Evolutionary conservation across 2,113 vertebrate species (phyloP).

Genomic region (Melierax canorus): DNA sequence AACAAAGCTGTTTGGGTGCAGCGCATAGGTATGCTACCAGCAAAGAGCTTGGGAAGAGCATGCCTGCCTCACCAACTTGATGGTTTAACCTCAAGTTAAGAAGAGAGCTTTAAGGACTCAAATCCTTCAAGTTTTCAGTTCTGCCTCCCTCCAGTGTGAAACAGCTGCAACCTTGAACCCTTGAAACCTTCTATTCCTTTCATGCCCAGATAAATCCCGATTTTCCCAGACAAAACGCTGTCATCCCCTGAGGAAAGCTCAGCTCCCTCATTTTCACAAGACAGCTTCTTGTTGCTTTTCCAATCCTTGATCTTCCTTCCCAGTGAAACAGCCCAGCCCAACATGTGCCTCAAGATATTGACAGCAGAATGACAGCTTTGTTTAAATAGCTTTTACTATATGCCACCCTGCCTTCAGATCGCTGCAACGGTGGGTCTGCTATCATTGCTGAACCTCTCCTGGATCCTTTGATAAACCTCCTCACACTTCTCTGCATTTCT

Average conservation of each 20-base stretch:
- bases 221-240: not conserved
- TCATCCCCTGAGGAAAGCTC: slow-evolving; percentile 1
- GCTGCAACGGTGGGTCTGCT: not conserved
- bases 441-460: not conserved
- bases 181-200: slow-evolving; percentile 11
- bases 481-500: not conserved
- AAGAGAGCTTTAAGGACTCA: not conserved
- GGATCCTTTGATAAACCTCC: not conserved
- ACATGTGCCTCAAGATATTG: not conserved
- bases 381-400: not conserved
- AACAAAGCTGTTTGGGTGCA: not conserved
- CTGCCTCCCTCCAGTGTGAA: not conserved
- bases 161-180: slow-evolving; percentile 35
- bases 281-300: slow-evolving; percentile 1
- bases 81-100: not conserved
- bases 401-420: not conserved
- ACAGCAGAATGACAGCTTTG: not conserved
- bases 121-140: not conserved
- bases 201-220: slow-evolving; percentile 13
- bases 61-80: not conserved
- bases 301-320: slow-evolving; percentile 21
- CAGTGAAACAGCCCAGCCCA: slow-evolving; percentile 4
- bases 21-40: rapidly evolving
- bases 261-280: not conserved
- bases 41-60: not conserved